These are phyloP conservation scores for Phymanthus crucifer DNA, from an alignment of 92 coral and sea anemone genomes.

Conservation along the genomic window DNA sequence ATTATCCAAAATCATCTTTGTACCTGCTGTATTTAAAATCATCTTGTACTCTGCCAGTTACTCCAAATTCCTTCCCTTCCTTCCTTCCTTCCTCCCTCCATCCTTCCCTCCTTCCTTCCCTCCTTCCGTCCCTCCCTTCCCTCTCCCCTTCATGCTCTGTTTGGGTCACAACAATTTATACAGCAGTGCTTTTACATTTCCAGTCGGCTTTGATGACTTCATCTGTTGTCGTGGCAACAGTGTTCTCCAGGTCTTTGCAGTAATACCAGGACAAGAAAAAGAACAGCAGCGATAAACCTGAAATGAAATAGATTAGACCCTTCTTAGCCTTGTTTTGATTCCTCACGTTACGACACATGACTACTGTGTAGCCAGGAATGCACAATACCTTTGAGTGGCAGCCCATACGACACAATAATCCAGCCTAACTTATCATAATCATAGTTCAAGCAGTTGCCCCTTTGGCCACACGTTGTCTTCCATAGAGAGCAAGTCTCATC, in stretches of 20 bases:
- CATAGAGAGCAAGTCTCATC: conserved; percentile 64
- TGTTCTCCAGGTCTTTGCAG: conserved; percentile 29
- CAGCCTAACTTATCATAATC: conserved; percentile 64
- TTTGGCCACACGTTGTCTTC: conserved; percentile 70
- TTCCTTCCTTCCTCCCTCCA: no score
- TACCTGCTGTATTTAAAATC: no score
- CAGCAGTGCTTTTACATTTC: conserved; percentile 18
- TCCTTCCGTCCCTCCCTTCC: background rate
- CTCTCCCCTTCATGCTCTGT: background rate
- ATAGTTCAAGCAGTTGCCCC: conserved; percentile 76
- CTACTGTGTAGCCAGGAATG: no score
- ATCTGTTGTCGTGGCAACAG: background rate
- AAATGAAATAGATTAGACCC: background rate
- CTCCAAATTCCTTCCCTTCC: no score
- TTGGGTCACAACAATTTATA: background rate
- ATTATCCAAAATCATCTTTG: no score
- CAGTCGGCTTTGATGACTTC: background rate
- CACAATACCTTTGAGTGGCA: conserved; percentile 34
- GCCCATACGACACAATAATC: conserved; percentile 36
- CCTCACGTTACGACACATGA: background rate
- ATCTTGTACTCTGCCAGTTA: no score
- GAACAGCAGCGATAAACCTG: conserved; percentile 36
- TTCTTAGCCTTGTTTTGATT: background rate
- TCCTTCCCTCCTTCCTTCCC: background rate
- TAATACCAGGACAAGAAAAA: conserved; percentile 47